These are phyloP conservation scores for Campodea augens DNA, from an alignment of 1,140 invertebrate genomes.

Conservation along the genomic window DNA sequence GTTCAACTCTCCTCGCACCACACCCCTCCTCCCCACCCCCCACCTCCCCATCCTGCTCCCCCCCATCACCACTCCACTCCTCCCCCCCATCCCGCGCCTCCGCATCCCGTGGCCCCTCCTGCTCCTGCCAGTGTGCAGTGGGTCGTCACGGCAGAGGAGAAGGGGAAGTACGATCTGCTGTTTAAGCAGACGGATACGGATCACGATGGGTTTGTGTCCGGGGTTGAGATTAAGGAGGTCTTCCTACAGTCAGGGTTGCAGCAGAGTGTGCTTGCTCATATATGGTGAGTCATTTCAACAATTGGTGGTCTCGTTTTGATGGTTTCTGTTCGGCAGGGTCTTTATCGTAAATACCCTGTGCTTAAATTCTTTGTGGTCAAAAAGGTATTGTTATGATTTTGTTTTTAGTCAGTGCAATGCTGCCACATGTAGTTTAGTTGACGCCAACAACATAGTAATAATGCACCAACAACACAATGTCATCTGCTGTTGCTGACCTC, in stretches of 20 bases:
- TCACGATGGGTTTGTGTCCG: slow-evolving; percentile 85
- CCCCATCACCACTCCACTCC: neutral
- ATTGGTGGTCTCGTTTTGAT: too few species aligned
- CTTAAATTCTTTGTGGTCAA: too few species aligned
- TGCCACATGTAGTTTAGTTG: too few species aligned
- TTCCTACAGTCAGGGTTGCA: slow-evolving; percentile 84
- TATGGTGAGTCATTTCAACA: slow-evolving; percentile 66
- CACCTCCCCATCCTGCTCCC: neutral
- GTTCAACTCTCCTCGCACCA: too few species aligned
- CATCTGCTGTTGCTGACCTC: too few species aligned
- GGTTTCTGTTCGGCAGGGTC: too few species aligned
- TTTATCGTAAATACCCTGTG: too few species aligned
- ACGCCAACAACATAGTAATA: too few species aligned
- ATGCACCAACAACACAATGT: too few species aligned
- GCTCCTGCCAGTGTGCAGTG: slow-evolving; percentile 27
- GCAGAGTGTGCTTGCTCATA: slow-evolving; percentile 72
- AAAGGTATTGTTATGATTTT: too few species aligned
- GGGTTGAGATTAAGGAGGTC: slow-evolving; percentile 78
- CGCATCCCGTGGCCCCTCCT: slow-evolving; percentile 17
- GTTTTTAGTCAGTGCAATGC: too few species aligned
- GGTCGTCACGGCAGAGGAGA: slow-evolving; percentile 61
- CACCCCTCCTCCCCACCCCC: too few species aligned
- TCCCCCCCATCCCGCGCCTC: slow-evolving; percentile 14
- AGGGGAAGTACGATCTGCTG: slow-evolving; percentile 58
- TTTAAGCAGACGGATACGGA: slow-evolving; percentile 81